A percentile compares a stretch with the other conserved stretches of the same genome.
Conservation (phyloP, 2,888 invertebrate species). For the Melieria crassipennis region DNA sequence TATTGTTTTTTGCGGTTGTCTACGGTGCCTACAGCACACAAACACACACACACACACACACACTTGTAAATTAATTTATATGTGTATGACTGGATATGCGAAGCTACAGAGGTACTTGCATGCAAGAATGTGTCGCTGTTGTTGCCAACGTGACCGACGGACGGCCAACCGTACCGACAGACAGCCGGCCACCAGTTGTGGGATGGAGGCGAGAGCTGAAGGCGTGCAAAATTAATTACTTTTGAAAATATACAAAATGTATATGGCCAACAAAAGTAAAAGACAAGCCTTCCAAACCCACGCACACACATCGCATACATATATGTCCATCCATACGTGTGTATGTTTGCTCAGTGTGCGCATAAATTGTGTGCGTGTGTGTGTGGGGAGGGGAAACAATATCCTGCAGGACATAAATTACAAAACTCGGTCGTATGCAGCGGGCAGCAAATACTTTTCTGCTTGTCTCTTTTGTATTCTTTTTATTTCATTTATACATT, state of each 20-base stretch:
- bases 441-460: neutral
- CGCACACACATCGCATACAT: neutral
- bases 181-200: neutral
- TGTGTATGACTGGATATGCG: neutral
- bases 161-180: neutral
- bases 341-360: neutral
- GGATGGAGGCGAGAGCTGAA: neutral
- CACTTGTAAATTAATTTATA: neutral
- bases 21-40: neutral
- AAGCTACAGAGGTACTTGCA: neutral
- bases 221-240: slow-evolving; percentile 32
- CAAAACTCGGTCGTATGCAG: slow-evolving; percentile 42
- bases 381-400: slow-evolving; percentile 49
- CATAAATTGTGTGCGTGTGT: neutral
- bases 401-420: slow-evolving; percentile 48
- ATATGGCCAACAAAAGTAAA: neutral
- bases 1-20: slow-evolving; percentile 26
- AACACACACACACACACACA: neutral
- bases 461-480: neutral
- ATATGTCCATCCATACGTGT: neutral
- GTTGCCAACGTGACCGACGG: neutral
- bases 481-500: slow-evolving; percentile 5
- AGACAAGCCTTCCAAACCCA: neutral
- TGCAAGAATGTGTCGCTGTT: neutral
- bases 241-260: slow-evolving; percentile 30